Evolutionary conservation across 2,888 invertebrate species (phyloP), one percentile per base, ranked within the genome.

Genomic region (Fragum whitleyi): DNA sequence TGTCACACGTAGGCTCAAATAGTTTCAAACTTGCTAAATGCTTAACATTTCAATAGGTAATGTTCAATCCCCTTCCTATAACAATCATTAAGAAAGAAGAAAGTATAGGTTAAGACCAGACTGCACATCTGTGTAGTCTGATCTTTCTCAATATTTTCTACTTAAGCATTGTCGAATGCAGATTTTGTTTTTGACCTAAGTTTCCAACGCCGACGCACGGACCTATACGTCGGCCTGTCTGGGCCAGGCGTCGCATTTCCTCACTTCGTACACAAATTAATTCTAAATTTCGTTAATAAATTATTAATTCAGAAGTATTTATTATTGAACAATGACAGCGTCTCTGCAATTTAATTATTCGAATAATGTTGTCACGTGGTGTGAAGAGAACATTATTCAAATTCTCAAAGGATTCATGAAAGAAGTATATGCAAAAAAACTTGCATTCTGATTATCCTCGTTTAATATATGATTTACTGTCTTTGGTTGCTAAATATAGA

Each of bases 321-420:
- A 65, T 65, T 65, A 65, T 65, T 65, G 65, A 42, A 65, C 26
- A 26, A 42, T 65, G 65, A 65, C 65, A 65, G 65, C 65, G 65
- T 65, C 65, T 65, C 6, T 42, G 65, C 65, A 65, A 32, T 32
- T 39, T 65, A 65, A 65, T 65, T 65, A 61, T 61, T 26, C 57
- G 21, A 57, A 57, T 36, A 57, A 11, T 21, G 61, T 32, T 2
- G 61, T 61, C 61, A 61, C 61, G 61, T 61, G 61, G 26, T 57
- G 19, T 57, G 1, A 23, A 57, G 57, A 26, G 57, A 23, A 57
- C 26, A 14, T 57, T 28, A 26, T 14, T 57, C 57, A 57, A 57
- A 26, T 47, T 47, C 47, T 47, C 47, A 47, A 47, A 47, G 47
- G 47, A 47, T 47, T 47, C 47, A 47, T 47, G 14, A 47, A 47